Evolutionary conservation across 2,888 invertebrate species (phyloP), one percentile per base, ranked within the genome.

Genomic region (Scelioninae gen. 2): DNA sequence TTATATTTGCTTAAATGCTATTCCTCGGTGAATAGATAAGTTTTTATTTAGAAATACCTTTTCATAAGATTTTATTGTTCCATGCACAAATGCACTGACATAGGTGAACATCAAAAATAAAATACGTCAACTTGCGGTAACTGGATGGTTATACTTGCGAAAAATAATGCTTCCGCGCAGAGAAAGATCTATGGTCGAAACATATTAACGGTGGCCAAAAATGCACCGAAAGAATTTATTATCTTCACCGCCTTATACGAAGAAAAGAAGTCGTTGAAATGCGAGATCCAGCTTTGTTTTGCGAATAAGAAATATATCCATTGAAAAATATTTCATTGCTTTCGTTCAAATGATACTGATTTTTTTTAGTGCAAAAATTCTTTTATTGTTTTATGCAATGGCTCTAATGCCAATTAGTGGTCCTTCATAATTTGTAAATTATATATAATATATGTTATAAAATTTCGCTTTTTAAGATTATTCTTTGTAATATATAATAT

Each of bases 121-220:
- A 64, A 64, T 64, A 64, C 55, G 39, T 60, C 22, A 37, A 11
- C 28, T 19, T 46, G 48, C 46, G 46, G 48, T 41, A 41, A 18
- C 35, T 55, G 37, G 39, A 50, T 19, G 57, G 35, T 22, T 22
- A 67, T 19, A 33, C 13, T 50, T 33, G 50, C 33, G 57, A 57
- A 73, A 73, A 73, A 67, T 73, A 63, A 67, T 41, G 64, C 46
- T 46, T 65, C 35, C 43, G 39, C 41, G 39, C 48, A 57, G 57
- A 46, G 41, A 22, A 55, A 65, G 48, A 55, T 35, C 55, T 15
- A 48, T 11, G 55, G 48, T 39, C 41, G 48, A 57, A 65, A 48
- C 55, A 65, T 57, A 57, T 65, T 55, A 46, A 41, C 64, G 18
- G 15, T 41, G 50, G 61, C 67, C 67, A 63, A 61, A 72, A 72